Percentiles rank a stretch among this genome's conserved stretches.
phyloP scores from a whole-genome alignment of 2,888 invertebrate genomes.

The Chirona hameri region DNA sequence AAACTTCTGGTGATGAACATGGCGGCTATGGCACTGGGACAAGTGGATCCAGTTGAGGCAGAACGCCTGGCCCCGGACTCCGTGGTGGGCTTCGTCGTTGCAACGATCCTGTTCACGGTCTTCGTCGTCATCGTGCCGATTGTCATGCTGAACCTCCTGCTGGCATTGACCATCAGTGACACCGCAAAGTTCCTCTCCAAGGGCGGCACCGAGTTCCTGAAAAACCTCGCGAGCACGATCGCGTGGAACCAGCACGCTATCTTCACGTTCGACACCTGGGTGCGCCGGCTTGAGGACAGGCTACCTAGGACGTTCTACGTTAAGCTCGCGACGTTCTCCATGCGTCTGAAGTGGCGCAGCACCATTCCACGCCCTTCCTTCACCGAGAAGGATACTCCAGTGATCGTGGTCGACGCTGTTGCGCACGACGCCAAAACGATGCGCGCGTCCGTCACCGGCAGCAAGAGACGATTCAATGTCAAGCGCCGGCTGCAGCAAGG shows the following conservation, averaged over 20 bases:
- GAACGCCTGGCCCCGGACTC: not conserved
- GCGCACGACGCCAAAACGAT: not conserved
- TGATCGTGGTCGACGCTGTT: not conserved
- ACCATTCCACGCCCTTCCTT: not conserved
- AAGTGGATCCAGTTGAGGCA: not conserved
- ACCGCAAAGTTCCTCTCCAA: not conserved
- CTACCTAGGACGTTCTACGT: not conserved
- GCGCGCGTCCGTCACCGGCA: not conserved
- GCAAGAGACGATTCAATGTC: not conserved
- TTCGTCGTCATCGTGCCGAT: not conserved
- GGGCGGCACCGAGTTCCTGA: not conserved
- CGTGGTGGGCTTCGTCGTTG: not conserved
- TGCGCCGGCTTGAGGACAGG: not conserved
- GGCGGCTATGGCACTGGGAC: not conserved
- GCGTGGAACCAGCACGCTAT: not conserved
- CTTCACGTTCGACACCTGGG: not conserved
- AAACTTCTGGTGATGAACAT: not conserved
- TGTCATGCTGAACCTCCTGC: not conserved
- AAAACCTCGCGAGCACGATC: not conserved
- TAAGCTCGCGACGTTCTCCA: not conserved
- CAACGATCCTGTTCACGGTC: not conserved
- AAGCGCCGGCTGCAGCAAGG: not conserved
- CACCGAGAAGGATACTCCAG: not conserved
- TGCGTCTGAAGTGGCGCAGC: conserved; percentile 10
- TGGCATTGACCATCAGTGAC: not conserved